Conservation (phyloP, 2,113 vertebrate genomes). For the Hiodon alosoides region DNA sequence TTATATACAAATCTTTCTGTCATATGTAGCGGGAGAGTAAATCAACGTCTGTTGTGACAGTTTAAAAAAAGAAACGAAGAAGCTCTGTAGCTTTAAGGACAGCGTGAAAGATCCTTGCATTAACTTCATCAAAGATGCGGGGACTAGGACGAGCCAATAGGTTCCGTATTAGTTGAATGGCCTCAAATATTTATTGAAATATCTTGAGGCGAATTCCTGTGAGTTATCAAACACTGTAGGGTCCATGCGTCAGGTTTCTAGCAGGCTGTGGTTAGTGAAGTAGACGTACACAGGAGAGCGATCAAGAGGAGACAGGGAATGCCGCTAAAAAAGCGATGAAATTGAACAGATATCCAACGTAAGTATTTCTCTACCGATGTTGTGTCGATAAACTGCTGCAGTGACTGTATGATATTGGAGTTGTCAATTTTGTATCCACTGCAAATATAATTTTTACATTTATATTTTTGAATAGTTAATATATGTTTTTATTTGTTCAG, state of each 20-base stretch:
- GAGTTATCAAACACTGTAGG: background rate
- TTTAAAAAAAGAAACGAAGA: too few relatives aligned
- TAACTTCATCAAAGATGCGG: conserved; percentile 26
- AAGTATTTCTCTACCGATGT: conserved; percentile 1
- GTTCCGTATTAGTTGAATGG: background rate
- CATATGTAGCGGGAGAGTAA: too few relatives aligned
- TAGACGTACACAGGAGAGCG: background rate
- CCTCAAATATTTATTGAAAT: background rate
- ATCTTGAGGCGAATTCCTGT: background rate
- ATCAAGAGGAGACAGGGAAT: background rate
- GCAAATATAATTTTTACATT: background rate
- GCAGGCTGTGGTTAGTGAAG: background rate
- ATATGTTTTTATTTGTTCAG: background rate
- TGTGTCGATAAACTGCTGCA: conserved; percentile 27
- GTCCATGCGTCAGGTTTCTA: background rate
- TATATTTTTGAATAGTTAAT: background rate
- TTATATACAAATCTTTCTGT: too few relatives aligned
- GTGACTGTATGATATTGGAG: background rate
- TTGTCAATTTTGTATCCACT: background rate
- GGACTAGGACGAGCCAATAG: conserved; percentile 2
- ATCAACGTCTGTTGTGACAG: too few relatives aligned
- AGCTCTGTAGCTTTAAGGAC: conserved; percentile 48
- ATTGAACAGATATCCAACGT: conserved; percentile 15
- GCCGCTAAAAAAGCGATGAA: background rate
- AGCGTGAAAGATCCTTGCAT: conserved; percentile 31